Evolutionary conservation across 2,797 vertebrate genomes (phyloP), one percentile per base, ranked within the genome.

Genomic region (Chelon labrosus): DNA sequence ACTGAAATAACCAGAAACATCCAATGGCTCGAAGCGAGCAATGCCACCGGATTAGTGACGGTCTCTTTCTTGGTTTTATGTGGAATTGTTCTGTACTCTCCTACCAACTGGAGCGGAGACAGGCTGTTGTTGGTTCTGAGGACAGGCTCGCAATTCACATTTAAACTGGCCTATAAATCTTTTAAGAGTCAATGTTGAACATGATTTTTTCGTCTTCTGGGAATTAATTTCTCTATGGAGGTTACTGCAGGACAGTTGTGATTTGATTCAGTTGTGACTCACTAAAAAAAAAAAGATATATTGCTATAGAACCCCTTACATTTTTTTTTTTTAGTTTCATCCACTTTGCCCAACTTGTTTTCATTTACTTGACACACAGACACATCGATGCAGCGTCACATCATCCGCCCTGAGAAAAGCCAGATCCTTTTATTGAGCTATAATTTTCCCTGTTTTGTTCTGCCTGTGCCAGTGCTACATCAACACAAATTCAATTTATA

Each of bases 361-460:
- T 77, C 39, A 73, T 76, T 74, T 4, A 58, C 44, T 63, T 82
- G 20, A 51, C 66, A 61, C 51, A 47, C 55, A 67, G 83, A 77
- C 66, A 42, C 56, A 44, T 16, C 10, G 42, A 62, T 31, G 16
- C 44, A 65, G 46, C 69, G 59, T 85, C 61, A 70, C 60, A 42
- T 73, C 62, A 56, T 75, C n/a, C 63, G 71, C 67, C 52, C 61
- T 1, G 12, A 61, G 7, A 22, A 60, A 73, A 58, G 16, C 25
- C 20, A 14, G 13, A 60, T 56, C 39, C 47, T 70, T 86, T 87
- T 73, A 82, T 79, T 73, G 63, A 65, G 71, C 78, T 61, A 31
- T 77, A 73, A 83, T 75, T 77, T 75, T 75, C 51, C 27, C 73
- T 70, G 72, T 76, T 47, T 78, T 63, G 56, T 63, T 41, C 39